phyloP scores from a whole-genome alignment of 2,888 invertebrate species.

The Pristionchus fissidentatus region DNA sequence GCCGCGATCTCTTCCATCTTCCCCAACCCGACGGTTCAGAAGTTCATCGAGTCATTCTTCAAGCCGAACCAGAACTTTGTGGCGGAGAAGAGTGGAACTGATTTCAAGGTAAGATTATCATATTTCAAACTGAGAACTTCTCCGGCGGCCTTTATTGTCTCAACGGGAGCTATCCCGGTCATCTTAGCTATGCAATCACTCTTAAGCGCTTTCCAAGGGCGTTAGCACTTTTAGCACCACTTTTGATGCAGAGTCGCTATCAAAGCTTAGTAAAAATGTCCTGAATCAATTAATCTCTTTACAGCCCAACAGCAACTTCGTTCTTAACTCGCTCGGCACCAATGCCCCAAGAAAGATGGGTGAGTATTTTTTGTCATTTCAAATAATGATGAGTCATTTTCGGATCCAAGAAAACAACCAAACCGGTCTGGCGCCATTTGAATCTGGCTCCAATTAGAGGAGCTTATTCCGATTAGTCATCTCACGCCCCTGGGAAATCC shows the following conservation, averaged over 20 bases:
- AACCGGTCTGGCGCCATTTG: not conserved
- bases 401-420: too few relatives aligned
- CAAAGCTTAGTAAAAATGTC: too few relatives aligned
- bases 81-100: slow-evolving; percentile 19
- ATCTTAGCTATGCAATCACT: too few relatives aligned
- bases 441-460: slow-evolving; percentile 41
- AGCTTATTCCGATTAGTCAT: slow-evolving; percentile 13
- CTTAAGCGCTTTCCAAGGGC: too few relatives aligned
- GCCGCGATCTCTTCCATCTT: slow-evolving; percentile 30
- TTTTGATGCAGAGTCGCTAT: too few relatives aligned
- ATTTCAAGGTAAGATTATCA: slow-evolving; percentile 25
- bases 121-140: too few relatives aligned
- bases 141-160: too few relatives aligned
- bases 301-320: slow-evolving; percentile 53
- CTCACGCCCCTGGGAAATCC: slow-evolving; percentile 9
- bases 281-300: too few relatives aligned
- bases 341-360: slow-evolving; percentile 42
- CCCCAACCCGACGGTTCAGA: slow-evolving; percentile 47
- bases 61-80: slow-evolving; percentile 38
- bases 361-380: not conserved
- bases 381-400: too few relatives aligned
- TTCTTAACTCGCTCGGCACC: slow-evolving; percentile 46
- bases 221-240: too few relatives aligned
- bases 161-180: too few relatives aligned
- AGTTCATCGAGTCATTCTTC: slow-evolving; percentile 49